Base-by-base conservation (phyloP, 2,888 invertebrate species). In the Byasa hedistus region DNA sequence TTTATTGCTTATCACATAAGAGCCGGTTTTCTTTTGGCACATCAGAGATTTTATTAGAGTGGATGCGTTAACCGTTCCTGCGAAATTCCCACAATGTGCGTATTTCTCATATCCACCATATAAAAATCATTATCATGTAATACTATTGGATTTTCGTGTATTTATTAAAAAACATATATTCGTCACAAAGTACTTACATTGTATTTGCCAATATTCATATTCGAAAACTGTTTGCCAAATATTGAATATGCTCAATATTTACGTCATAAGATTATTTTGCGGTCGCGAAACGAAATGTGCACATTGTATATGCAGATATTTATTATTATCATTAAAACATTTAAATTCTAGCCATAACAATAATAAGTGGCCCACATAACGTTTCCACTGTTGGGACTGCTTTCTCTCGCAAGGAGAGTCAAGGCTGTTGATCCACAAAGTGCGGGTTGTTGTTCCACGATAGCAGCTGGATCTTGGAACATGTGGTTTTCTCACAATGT, bases 261-360 rank as follows among this genome's bases (percentile, higher is more conserved):
- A 76, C 73, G 72, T 78, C 75, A 73, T 76, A 76, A 73, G 73
- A 76, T 75, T 70, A 69, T 75, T 78, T 77, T 73, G 76, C 76
- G 72, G 69, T 73, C 75, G 70, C 71, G 73, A 68, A 74, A 73
- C 69, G 83, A 82, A 84, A 87, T 84, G 83, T 87, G 87, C 87
- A 86, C 87, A 87, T 88, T 87, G 85, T 87, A 73, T 72, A 68
- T 71, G 70, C 73, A 76, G 77, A 80, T 83, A 81, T 83, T 85
- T 84, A 84, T 85, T 84, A 84, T 85, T 84, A 80, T 83, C 78
- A 80, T 71, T 67, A n/a, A 57, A 62, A 78, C 74, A 83, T 78
- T 84, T 82, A 79, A 79, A 80, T 82, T 83, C 81, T 89, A 88
- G 86, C 79, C 79, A n/a, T 85, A 80, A 32, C 10, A 32, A 32